Evolutionary conservation across 2,113 vertebrate species (phyloP).

Genomic region (Galbula dea): DNA sequence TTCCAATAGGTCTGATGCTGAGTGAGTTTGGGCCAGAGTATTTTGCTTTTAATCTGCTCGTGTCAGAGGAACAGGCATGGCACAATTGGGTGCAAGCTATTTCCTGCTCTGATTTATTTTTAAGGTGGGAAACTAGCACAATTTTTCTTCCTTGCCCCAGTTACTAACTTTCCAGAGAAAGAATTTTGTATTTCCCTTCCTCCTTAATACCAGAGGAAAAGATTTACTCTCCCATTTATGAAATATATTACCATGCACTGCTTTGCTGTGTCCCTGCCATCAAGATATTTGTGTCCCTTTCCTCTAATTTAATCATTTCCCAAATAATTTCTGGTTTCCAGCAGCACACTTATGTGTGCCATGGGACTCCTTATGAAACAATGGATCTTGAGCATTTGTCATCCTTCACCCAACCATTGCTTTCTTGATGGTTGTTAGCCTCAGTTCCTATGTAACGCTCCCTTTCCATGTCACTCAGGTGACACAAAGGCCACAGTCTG

Average conservation of each 20-base stretch:
- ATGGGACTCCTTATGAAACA: neutral
- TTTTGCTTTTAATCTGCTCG: neutral
- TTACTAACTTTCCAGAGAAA: neutral
- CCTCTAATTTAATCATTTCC: constrained; percentile 34
- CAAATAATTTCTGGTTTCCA: constrained; percentile 42
- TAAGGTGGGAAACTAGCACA: neutral
- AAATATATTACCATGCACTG: constrained; percentile 17
- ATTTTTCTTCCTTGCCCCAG: constrained; percentile 16
- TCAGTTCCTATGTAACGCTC: neutral
- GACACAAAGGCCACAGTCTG: neutral
- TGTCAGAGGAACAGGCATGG: neutral
- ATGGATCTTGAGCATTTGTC: neutral
- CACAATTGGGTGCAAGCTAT: neutral
- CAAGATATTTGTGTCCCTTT: constrained; percentile 30
- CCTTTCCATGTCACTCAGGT: neutral
- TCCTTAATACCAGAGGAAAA: neutral
- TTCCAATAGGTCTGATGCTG: neutral
- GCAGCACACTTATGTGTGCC: neutral
- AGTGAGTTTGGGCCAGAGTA: neutral
- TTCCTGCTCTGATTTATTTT: constrained; percentile 25
- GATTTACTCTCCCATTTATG: constrained; percentile 36
- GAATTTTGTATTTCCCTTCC: constrained; percentile 18
- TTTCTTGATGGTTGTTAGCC: neutral
- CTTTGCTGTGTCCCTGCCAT: constrained; percentile 7
- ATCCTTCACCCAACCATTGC: neutral